Evolutionary conservation across 1,140 invertebrate species (phyloP), one percentile per base, ranked within the genome.

Genomic region (Drosophila repletoides): DNA sequence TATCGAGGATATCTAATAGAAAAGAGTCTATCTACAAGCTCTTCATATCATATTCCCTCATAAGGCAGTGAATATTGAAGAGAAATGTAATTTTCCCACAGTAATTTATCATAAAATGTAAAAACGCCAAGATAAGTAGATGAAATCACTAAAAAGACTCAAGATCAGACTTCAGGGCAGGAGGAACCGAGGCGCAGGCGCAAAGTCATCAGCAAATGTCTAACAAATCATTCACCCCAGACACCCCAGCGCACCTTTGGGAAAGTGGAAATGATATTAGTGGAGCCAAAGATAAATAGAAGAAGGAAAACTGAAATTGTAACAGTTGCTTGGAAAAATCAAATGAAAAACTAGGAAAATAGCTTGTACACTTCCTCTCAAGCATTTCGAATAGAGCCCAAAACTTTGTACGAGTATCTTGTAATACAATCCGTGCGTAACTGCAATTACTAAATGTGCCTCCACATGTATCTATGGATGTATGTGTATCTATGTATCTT

Each of bases 401-500:
- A 64, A 63, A 48, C 33, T n/a, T 33, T 22, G 28, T 34, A 2
- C 28, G 17, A 38, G 7, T 48, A 12, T 41, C 65, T 36, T 84
- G 79, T 84, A 84, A 84, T 61, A 86, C 79, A 86, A 84, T 86
- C 79, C 79, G 80, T 86, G 79, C 75, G 80, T 86, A 84, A 80
- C 79, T 84, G 69, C 71, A 84, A 83, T 74, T 81, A 81, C 73
- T 83, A 72, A 76, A 72, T 76, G 29, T 49, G 60, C 21, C 64
- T 40, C 26, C 55, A n/a, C n/a, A 59, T 72, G 46, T 46, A 29
- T 28, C 9, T 59, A 7, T 58, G 40, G 19, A 45, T 72, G 17
- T 58, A n/a, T 29, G 48, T 72, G 58, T 65, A 48, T 60, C 26
- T 46, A 31, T 60, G 24, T 36, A 29, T 22, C 3, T 63, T 3